Conservation (phyloP, 2,888 invertebrate species). For the Antheraea yamamai region DNA sequence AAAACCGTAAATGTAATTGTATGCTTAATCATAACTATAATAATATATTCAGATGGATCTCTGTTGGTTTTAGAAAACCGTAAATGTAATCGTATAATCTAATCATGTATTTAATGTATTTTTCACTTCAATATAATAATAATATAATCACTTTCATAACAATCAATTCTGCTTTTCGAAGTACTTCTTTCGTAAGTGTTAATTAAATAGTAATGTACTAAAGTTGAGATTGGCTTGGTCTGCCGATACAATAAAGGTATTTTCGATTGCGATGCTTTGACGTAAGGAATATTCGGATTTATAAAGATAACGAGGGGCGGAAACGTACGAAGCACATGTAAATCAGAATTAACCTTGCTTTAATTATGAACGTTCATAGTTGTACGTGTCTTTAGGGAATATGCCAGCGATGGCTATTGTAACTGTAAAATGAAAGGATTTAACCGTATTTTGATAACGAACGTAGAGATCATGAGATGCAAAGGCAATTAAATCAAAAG, state of each 20-base stretch:
- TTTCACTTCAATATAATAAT: too few relatives aligned
- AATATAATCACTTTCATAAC: neutral
- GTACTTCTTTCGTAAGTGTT: neutral
- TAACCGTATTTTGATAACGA: neutral
- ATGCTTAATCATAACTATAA: neutral
- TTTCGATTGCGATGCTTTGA: neutral
- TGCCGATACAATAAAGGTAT: neutral
- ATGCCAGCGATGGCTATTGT: too few relatives aligned
- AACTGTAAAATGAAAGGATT: neutral
- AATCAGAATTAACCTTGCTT: neutral
- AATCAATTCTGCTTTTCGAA: neutral
- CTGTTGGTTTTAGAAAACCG: neutral
- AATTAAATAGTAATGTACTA: slow-evolving; percentile 7
- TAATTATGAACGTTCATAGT: neutral
- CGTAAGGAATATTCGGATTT: neutral
- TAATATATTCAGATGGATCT: neutral
- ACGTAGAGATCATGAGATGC: neutral
- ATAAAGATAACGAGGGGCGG: too few relatives aligned
- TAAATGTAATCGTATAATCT: neutral
- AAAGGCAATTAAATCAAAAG: neutral
- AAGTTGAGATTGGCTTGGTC: neutral
- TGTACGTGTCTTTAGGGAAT: too few relatives aligned
- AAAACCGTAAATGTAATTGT: neutral
- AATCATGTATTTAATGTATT: neutral
- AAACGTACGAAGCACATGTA: neutral